Base-by-base conservation (phyloP, 2,888 invertebrate genomes). In the Rhagonycha lutea region DNA sequence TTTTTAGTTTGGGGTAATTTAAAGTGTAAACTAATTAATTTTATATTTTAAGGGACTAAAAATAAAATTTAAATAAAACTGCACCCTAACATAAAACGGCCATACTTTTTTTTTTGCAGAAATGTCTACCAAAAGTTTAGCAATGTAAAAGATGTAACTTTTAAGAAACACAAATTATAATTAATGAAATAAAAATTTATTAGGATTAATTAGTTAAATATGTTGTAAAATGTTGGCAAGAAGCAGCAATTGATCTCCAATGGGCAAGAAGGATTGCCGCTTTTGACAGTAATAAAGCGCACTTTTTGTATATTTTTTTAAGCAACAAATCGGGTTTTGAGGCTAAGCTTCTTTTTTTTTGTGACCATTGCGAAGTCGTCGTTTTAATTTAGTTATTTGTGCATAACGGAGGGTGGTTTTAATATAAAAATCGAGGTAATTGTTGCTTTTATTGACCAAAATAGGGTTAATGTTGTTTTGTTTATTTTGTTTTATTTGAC, bases 281-380 rank as follows among this genome's bases (percentile, higher is more conserved):
- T 28, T 83, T 84, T 85, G 85, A 85, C 85, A 85, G 83, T 78
- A 65, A 76, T 47, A 81, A 84, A 84, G 84, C 85, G 84, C 84
- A 84, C 83, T 85, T 86, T 85, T 85, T 85, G 85, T 85, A 84
- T 84, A 84, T 85, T 85, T 85, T 85, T 86, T 85, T 84, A 79
- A 81, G 80, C 80, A 82, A 81, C 80, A 80, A 77, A 80, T 82
- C 82, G 81, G 82, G 83, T 83, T 83, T 81, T 81, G 79, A 81
- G 75, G 81, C 80, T 81, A 78, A 80, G 74, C 79, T 79, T 80
- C 78, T 82, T 84, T 84, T 85, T 18, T 83, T 83, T 80, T 80
- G 77, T 75, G 77, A 82, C 83, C 83, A 83, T 84, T 84, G 82
- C 81, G 79, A 82, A 81, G 81, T 80, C 69, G 73, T 75, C 76